These are phyloP conservation scores for Exaiptasia diaphana DNA, from an alignment of 64 coral and sea anemone species.

Conservation along the genomic window DNA sequence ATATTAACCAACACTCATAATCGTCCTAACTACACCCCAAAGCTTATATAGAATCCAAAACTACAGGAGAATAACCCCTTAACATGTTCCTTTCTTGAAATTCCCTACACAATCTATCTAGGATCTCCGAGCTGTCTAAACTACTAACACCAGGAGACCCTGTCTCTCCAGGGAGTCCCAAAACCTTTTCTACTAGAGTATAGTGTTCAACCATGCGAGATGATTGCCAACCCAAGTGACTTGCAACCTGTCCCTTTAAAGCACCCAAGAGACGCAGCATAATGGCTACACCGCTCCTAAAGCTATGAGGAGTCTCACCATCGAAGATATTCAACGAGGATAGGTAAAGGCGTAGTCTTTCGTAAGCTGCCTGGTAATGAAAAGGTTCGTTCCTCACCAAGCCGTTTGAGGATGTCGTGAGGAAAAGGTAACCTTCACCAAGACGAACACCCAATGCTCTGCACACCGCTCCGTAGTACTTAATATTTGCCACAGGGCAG, in stretches of 20 bases:
- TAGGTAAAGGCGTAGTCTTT: neutral
- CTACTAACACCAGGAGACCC: neutral
- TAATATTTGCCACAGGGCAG: neutral
- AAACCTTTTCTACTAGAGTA: slow-evolving; percentile 20
- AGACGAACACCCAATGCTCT: neutral
- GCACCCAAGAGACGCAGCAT: slow-evolving; percentile 8
- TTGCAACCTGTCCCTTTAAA: slow-evolving; percentile 15
- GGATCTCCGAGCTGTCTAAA: no score
- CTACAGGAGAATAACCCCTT: no score
- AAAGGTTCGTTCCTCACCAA: neutral
- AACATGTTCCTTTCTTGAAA: neutral
- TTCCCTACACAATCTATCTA: no score
- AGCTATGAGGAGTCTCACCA: slow-evolving; percentile 14
- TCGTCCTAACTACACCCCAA: no score
- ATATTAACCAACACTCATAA: no score
- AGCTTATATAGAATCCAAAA: no score
- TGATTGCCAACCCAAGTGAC: slow-evolving; percentile 24
- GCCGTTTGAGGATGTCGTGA: neutral
- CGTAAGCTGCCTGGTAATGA: neutral
- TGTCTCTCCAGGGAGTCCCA: neutral
- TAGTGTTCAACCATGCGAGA: slow-evolving; percentile 14
- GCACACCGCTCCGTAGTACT: neutral
- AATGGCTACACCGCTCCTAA: slow-evolving; percentile 22
- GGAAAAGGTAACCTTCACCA: neutral
- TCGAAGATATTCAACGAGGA: neutral